These are phyloP conservation scores for Loxodonta africana DNA, from an alignment of 2,113 vertebrate genomes.

Conservation along the genomic window DNA sequence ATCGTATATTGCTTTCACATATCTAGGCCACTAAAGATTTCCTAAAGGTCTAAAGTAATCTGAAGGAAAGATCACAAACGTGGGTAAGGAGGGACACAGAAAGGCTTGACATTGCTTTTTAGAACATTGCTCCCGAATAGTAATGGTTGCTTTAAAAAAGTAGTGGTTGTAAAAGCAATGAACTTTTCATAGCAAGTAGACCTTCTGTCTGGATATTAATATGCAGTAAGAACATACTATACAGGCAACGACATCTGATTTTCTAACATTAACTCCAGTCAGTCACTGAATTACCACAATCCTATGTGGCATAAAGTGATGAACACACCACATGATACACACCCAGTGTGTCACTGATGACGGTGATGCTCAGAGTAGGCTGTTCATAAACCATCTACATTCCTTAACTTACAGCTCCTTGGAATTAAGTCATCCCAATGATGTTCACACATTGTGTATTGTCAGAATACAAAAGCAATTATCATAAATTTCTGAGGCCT, in stretches of 20 bases:
- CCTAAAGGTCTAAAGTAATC: background rate
- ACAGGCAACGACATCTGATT: background rate
- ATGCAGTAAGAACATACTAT: background rate
- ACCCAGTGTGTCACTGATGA: conserved; percentile 48
- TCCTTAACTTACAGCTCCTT: background rate
- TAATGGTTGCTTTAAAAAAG: background rate
- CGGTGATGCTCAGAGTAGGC: background rate
- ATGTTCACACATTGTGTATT: background rate
- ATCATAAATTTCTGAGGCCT: conserved; percentile 33
- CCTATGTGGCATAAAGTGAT: background rate
- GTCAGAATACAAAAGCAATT: conserved; percentile 29
- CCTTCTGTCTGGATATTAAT: conserved; percentile 28
- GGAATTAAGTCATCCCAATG: conserved; percentile 2
- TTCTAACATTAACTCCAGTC: conserved; percentile 29
- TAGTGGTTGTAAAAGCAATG: background rate
- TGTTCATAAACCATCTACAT: background rate
- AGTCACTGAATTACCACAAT: conserved; percentile 50
- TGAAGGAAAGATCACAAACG: conserved; percentile 9
- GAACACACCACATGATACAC: conserved; percentile 32
- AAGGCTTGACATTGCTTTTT: background rate
- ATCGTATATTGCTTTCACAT: conserved; percentile 48
- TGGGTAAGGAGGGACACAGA: background rate
- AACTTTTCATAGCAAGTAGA: background rate
- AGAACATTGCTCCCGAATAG: background rate
- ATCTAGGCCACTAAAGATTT: background rate